Evolutionary conservation across 1,140 invertebrate species (phyloP).

Genomic region (Scaptomyza pallida): DNA sequence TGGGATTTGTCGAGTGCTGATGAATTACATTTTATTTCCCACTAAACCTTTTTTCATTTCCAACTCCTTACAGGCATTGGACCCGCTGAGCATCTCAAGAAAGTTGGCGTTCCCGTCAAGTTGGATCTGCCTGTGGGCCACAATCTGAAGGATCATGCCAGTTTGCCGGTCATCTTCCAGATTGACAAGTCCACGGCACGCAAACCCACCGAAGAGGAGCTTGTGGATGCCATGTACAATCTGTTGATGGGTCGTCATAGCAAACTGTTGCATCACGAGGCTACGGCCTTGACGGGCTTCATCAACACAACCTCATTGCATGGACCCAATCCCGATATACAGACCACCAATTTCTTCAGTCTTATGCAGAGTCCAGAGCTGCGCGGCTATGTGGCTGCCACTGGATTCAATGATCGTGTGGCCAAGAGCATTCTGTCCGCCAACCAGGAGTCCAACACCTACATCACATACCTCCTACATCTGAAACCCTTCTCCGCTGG

Average conservation of each 20-base stretch:
- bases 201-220: conserved; percentile 75
- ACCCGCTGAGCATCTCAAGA: conserved; percentile 84
- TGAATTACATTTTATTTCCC: background rate
- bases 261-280: conserved; percentile 76
- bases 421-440: conserved; percentile 80
- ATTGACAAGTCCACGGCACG: conserved; percentile 78
- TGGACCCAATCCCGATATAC: conserved; percentile 83
- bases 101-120: conserved; percentile 84
- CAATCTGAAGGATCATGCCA: conserved; percentile 88
- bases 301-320: conserved; percentile 78
- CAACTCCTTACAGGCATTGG: conserved; percentile 66
- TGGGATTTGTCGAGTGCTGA: too few species aligned
- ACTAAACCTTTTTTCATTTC: too few species aligned
- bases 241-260: conserved; percentile 77
- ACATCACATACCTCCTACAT: conserved; percentile 84
- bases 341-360: conserved; percentile 81
- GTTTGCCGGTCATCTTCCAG: conserved; percentile 82
- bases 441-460: conserved; percentile 84
- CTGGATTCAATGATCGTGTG: conserved; percentile 84
- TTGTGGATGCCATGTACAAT: conserved; percentile 80
- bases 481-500: conserved; percentile 85
- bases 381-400: conserved; percentile 70
- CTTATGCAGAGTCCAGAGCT: conserved; percentile 78
- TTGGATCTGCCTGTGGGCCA: conserved; percentile 88
- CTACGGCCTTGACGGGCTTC: conserved; percentile 83